phyloP scores from a whole-genome alignment of 2,888 invertebrate species.

The Thymelicus sylvestris region DNA sequence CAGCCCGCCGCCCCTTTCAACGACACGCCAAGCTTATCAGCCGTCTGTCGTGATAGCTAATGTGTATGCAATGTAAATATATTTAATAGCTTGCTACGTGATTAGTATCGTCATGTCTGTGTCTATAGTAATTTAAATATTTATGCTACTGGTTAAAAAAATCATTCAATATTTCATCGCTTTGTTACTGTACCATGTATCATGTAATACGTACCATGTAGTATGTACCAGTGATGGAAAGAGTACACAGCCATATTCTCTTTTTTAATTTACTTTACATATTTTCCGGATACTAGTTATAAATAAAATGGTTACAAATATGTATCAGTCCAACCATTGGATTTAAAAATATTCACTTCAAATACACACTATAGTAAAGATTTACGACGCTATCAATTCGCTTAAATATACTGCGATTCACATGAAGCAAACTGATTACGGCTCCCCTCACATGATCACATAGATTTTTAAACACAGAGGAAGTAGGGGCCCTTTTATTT shows the following conservation, averaged over 20 bases:
- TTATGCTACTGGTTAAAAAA: no score
- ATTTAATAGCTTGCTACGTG: no score
- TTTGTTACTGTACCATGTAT: no score
- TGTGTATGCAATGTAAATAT: no score
- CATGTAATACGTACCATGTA: no score
- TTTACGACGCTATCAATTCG: constrained; percentile 37
- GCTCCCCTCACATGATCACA: constrained; percentile 62
- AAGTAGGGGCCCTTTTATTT: constrained; percentile 71
- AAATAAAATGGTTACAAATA: background rate
- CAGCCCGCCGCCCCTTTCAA: constrained; percentile 26
- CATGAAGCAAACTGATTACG: constrained; percentile 58
- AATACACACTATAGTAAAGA: constrained; percentile 22
- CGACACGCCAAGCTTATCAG: constrained; percentile 29
- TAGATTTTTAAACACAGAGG: constrained; percentile 71
- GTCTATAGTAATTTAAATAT: no score
- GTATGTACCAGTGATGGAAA: no score
- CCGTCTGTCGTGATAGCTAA: constrained; percentile 12
- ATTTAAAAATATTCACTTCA: constrained; percentile 27
- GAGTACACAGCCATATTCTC: no score
- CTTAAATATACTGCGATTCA: constrained; percentile 37
- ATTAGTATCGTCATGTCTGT: no score
- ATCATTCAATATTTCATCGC: no score
- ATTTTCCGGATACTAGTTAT: no score
- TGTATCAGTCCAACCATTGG: background rate
- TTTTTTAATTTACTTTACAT: no score